A percentile compares a stretch with the other conserved stretches of the same genome.
These are phyloP conservation scores for Ammodytes dubius DNA, from an alignment of 2,113 vertebrate species.

Conservation along the genomic window DNA sequence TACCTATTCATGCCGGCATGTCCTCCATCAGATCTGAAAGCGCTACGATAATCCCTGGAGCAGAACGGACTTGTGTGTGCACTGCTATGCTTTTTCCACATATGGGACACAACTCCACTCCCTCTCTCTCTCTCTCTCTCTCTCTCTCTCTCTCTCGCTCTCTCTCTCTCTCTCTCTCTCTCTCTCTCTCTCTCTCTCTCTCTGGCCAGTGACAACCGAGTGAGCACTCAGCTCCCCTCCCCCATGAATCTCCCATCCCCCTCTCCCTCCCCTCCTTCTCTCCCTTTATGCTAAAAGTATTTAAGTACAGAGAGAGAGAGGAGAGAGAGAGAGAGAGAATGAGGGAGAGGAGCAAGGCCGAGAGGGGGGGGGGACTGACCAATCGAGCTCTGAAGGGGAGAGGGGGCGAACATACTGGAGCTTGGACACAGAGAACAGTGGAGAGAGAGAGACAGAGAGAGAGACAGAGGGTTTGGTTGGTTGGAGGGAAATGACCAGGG, in stretches of 20 bases:
- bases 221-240: conserved; percentile 82
- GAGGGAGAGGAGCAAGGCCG: conserved; percentile 65
- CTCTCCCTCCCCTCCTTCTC: conserved; percentile 69
- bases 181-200: conserved; percentile 59
- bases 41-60: conserved; percentile 82
- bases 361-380: conserved; percentile 72
- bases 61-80: conserved; percentile 73
- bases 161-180: conserved; percentile 55
- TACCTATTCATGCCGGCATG: conserved; percentile 81
- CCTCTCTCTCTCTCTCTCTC: conserved; percentile 41
- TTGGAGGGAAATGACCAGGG: conserved; percentile 58
- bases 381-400: conserved; percentile 73
- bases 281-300: conserved; percentile 87
- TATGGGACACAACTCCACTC: conserved; percentile 82
- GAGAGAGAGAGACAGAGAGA: conserved; percentile 13
- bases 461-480: conserved; percentile 27
- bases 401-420: conserved; percentile 59
- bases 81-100: conserved; percentile 83
- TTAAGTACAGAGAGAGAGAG: conserved; percentile 78
- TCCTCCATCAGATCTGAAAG: conserved; percentile 77
- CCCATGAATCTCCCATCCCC: conserved; percentile 76
- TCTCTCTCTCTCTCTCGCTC: conserved; percentile 38
- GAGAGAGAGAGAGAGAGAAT: conserved; percentile 51
- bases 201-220: conserved; percentile 83
- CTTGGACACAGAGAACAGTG: conserved; percentile 51